Conservation (phyloP, 2,888 invertebrate species). For the Mamestra brassicae region DNA sequence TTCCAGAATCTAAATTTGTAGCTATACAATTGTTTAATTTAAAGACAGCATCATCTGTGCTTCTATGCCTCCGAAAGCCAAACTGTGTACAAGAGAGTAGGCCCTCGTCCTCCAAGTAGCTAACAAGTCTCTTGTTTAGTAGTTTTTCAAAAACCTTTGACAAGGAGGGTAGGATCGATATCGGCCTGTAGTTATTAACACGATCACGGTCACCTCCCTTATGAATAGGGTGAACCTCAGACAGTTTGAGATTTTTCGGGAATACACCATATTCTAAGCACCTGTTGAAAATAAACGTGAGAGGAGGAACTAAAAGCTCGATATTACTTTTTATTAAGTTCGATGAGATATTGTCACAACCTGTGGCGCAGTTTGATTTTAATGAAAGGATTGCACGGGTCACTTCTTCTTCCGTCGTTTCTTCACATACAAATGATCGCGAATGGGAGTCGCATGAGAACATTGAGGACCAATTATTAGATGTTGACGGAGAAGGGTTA, state of each 20-base stretch:
- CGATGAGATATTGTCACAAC: conserved; percentile 7
- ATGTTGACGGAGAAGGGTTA: background rate
- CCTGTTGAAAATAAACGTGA: conserved; percentile 24
- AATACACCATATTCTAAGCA: conserved; percentile 21
- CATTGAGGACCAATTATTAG: too few species aligned
- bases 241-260: too few species aligned
- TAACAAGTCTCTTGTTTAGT: conserved; percentile 33
- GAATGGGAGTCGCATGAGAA: conserved; percentile 8
- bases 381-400: conserved; percentile 3
- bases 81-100: conserved; percentile 35
- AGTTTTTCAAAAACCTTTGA: conserved; percentile 49
- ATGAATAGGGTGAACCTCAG: too few species aligned
- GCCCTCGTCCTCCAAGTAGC: conserved; percentile 33
- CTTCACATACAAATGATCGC: conserved; percentile 13
- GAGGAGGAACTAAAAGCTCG: conserved; percentile 8
- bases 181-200: conserved; percentile 27
- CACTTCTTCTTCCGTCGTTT: conserved; percentile 13
- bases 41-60: too few species aligned
- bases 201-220: conserved; percentile 12
- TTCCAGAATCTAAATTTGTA: too few species aligned
- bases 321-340: conserved; percentile 10
- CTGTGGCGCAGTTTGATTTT: conserved; percentile 10
- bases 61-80: too few species aligned
- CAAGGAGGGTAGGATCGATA: conserved; percentile 35
- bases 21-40: too few species aligned